Percentiles rank a stretch among this genome's conserved stretches.
Conservation (phyloP, 2,797 vertebrate species). For the Siniperca undulata region DNA sequence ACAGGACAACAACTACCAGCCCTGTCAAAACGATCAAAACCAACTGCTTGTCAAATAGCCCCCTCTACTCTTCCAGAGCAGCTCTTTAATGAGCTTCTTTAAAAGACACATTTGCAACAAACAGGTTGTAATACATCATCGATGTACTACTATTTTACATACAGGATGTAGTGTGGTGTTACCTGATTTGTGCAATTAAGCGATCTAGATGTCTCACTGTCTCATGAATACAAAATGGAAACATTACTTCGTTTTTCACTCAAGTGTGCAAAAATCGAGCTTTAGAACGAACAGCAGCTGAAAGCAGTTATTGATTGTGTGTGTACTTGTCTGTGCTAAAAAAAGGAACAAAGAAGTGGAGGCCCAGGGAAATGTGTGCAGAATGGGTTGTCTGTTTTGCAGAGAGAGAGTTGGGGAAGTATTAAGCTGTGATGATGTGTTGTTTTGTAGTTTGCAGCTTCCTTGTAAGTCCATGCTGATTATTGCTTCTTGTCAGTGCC, state of each 20-base stretch:
- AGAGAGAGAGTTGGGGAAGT: constrained; percentile 3
- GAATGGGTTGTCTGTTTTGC: constrained; percentile 11
- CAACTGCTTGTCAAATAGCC: constrained; percentile 21
- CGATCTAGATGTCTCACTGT: neutral
- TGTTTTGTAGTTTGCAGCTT: constrained; percentile 32
- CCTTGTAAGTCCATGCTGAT: constrained; percentile 17
- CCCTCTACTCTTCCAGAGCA: constrained; percentile 2
- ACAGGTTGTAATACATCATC: constrained; percentile 7
- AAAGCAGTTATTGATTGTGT: constrained; percentile 47
- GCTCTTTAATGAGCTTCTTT: constrained; percentile 38
- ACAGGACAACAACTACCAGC: constrained; percentile 40
- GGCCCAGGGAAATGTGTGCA: constrained; percentile 26
- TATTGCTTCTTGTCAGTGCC: constrained; percentile 8
- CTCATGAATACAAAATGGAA: constrained; percentile 16
- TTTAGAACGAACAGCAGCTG: constrained; percentile 31
- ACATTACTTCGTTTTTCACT: constrained; percentile 30
- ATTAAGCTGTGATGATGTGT: constrained; percentile 22
- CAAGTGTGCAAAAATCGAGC: constrained; percentile 36
- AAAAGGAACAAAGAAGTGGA: constrained; percentile 14
- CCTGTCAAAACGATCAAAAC: constrained; percentile 44
- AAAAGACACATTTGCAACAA: constrained; percentile 22
- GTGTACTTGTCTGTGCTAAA: constrained; percentile 12
- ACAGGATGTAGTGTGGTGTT: constrained; percentile 5
- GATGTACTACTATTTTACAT: constrained; percentile 3
- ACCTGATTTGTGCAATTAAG: constrained; percentile 9